Evolutionary conservation across 2,888 invertebrate species (phyloP).

Genomic region (Drosophila heteroneura): DNA sequence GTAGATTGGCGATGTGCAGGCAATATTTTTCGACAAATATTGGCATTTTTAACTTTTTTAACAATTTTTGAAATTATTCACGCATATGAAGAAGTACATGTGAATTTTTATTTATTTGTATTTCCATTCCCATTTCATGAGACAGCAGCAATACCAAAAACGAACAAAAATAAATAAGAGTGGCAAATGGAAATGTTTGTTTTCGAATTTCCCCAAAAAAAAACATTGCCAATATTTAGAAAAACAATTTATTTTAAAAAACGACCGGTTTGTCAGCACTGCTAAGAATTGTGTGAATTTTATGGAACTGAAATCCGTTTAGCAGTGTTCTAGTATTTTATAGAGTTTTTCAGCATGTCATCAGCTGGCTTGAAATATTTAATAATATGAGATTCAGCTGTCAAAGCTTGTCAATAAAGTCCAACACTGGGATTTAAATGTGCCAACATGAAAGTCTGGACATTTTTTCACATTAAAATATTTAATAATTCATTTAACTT

Average conservation of each 20-base stretch:
- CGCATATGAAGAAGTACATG: slow-evolving; percentile 61
- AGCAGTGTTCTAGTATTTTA: slow-evolving; percentile 6
- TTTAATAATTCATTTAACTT: slow-evolving; percentile 29
- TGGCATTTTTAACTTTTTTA: slow-evolving; percentile 69
- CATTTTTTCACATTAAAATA: slow-evolving; percentile 11
- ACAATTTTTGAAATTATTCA: slow-evolving; percentile 73
- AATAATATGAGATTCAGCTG: slow-evolving; percentile 32
- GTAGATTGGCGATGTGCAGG: slow-evolving; percentile 17
- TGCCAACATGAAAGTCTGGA: slow-evolving; percentile 15
- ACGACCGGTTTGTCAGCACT: slow-evolving; percentile 5
- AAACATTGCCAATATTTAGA: slow-evolving; percentile 33
- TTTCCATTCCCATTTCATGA: slow-evolving; percentile 49
- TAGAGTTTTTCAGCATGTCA: slow-evolving; percentile 8
- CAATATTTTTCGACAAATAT: slow-evolving; percentile 77
- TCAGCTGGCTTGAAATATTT: slow-evolving; percentile 26
- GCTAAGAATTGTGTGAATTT: slow-evolving; percentile 12
- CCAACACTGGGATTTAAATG: slow-evolving; percentile 26
- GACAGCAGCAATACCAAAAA: slow-evolving; percentile 40
- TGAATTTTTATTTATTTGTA: slow-evolving; percentile 62
- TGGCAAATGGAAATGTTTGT: slow-evolving; percentile 42
- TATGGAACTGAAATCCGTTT: slow-evolving; percentile 19
- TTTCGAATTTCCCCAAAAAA: slow-evolving; percentile 31
- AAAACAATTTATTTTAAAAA: slow-evolving; percentile 33
- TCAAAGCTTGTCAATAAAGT: slow-evolving; percentile 16
- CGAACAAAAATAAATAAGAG: slow-evolving; percentile 11